Evolutionary conservation across 35 echinoderm and acorn worm species (phyloP), one percentile per base, ranked within the genome.

Genomic region (Anneissia japonica): DNA sequence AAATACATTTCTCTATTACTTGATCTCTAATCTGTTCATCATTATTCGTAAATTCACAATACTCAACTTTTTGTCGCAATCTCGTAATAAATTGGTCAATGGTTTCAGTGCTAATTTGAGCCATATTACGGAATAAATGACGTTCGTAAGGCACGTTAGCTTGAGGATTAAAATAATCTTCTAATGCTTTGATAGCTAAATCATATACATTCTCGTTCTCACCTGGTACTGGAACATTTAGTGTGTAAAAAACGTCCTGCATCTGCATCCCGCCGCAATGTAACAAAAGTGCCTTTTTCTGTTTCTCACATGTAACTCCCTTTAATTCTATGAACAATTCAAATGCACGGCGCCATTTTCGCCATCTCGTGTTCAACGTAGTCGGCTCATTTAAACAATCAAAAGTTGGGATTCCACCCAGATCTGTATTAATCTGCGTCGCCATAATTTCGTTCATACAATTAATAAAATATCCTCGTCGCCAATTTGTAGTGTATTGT

Each of bases 151-250:
- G 83, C 33, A 84, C 30, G 28, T 85, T 85, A 30, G 39, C 28
- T 85, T 85, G 73, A 19, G 45, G 23, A 21, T 74, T 38, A 85
- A 85, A 85, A 46, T 85, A 38, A 16, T 37, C 39, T 12, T 75
- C 39, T 0, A 85, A 74, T 16, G 55, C 74, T 75, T 85, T 85
- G n/a, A n/a, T n/a, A n/a, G n/a, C n/a, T n/a, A n/a, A n/a, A n/a
- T n/a, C n/a, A n/a, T n/a, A n/a, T n/a, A n/a, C n/a, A n/a, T n/a
- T n/a, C n/a, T n/a, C n/a, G n/a, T n/a, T n/a, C n/a, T n/a, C n/a
- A n/a, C n/a, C n/a, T n/a, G n/a, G n/a, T n/a, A n/a, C n/a, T n/a
- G n/a, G n/a, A n/a, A n/a, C n/a, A n/a, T n/a, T n/a, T n/a, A n/a
- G n/a, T n/a, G n/a, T n/a, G n/a, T n/a, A n/a, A n/a, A n/a, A n/a